Evolutionary conservation across 35 echinoderm and acorn worm genomes (phyloP), one percentile per base, ranked within the genome.

Genomic region (Antedon bifida): DNA sequence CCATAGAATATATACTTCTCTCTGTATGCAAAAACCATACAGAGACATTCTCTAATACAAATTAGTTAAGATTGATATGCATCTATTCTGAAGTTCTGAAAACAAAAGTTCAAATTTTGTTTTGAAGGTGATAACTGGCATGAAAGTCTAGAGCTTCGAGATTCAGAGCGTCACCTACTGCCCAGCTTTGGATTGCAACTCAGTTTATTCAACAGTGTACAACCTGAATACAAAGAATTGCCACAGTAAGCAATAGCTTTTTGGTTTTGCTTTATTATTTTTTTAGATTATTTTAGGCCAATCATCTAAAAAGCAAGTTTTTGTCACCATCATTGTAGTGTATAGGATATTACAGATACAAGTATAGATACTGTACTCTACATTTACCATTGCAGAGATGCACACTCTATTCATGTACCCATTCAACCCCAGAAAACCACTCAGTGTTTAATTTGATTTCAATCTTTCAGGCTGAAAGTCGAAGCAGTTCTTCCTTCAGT

Each of bases 401-500:
- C n/a, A n/a, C n/a, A n/a, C n/a, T n/a, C n/a, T n/a, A n/a, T n/a
- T n/a, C n/a, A n/a, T n/a, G n/a, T n/a, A n/a, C n/a, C n/a, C n/a
- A n/a, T n/a, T n/a, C n/a, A n/a, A n/a, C n/a, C n/a, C n/a, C n/a
- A n/a, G n/a, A n/a, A n/a, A n/a, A n/a, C n/a, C n/a, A n/a, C n/a
- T n/a, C 14, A 42, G 14, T 42, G 14, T 7, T 7, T 42, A 42
- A 7, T 42, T 42, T 42, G 14, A 42, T 75, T 87, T 33, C 0
- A 36, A 75, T 36, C 73, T 30, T 73, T 23, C 84, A 99, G 95
- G 46, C 88, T 90, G 42, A 99, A 99, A 78, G 75, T 99, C 42
- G 95, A 99, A 86, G 95, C 95, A 17, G 91, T 99, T 31, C 88
- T 99, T 42, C 95, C 95, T 26, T 89, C 95, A 51, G 73, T 99